Conservation (phyloP, 2,113 vertebrate genomes). For the Scopus umbretta region DNA sequence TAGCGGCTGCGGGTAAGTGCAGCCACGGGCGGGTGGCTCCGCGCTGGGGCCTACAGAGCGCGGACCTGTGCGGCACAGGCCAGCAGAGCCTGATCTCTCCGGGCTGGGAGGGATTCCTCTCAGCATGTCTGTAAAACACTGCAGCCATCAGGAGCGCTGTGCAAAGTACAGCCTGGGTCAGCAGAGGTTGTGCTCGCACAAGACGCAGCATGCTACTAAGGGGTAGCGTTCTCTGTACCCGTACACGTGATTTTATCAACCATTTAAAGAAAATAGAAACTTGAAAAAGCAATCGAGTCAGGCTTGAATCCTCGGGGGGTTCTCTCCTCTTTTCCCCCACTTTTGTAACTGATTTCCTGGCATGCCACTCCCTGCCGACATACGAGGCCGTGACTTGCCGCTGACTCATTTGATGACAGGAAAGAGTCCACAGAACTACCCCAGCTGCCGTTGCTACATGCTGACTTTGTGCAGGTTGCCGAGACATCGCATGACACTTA, state of each 20-base stretch:
- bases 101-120: neutral
- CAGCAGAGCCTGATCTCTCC: neutral
- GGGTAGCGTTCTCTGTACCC: too few relatives aligned
- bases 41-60: neutral
- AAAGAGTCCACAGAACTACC: neutral
- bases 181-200: neutral
- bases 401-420: conserved; percentile 35
- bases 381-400: neutral
- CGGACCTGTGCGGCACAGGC: neutral
- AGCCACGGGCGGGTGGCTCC: neutral
- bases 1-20: neutral
- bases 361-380: neutral
- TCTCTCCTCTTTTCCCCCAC: neutral
- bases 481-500: neutral
- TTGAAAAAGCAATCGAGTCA: neutral
- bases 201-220: neutral
- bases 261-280: neutral
- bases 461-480: neutral
- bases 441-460: neutral
- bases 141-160: neutral
- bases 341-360: neutral
- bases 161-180: neutral
- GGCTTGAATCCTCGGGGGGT: neutral
- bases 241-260: neutral
- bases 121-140: too few relatives aligned